phyloP scores from a whole-genome alignment of 1,140 invertebrate species.

The Hermetia illucens region DNA sequence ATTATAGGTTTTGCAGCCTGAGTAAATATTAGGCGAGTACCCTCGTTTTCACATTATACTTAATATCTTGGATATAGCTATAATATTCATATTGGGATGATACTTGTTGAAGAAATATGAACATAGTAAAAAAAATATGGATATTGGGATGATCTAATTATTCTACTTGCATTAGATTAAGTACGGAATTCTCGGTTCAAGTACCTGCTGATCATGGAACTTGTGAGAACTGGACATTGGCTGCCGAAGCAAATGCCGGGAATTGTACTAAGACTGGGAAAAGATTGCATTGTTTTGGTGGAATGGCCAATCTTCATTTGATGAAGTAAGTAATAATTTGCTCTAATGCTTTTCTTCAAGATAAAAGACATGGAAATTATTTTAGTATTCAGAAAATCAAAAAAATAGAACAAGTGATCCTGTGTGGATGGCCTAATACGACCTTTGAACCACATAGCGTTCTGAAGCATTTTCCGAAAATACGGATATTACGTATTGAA shows the following conservation, averaged over 20 bases:
- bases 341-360: not conserved
- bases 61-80: too few relatives aligned
- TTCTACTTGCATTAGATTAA: too few relatives aligned
- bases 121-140: too few relatives aligned
- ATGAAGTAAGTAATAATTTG: slow-evolving; percentile 11
- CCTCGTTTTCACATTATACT: too few relatives aligned
- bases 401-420: slow-evolving; percentile 10
- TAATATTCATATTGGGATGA: too few relatives aligned
- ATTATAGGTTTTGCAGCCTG: too few relatives aligned
- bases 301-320: slow-evolving; percentile 20
- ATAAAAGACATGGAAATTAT: not conserved
- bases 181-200: not conserved
- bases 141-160: too few relatives aligned
- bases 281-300: slow-evolving; percentile 19
- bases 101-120: too few relatives aligned
- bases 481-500: slow-evolving; percentile 26
- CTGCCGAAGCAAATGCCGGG: slow-evolving; percentile 16
- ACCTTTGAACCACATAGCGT: slow-evolving; percentile 18
- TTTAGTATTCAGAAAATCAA: slow-evolving; percentile 9
- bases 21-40: too few relatives aligned
- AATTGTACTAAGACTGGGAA: slow-evolving; percentile 16
- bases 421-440: slow-evolving; percentile 25
- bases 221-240: slow-evolving; percentile 19
- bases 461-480: slow-evolving; percentile 19
- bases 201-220: slow-evolving; percentile 1